Conservation (phyloP, 2,888 invertebrate genomes). For the Acholoe squamosa region DNA sequence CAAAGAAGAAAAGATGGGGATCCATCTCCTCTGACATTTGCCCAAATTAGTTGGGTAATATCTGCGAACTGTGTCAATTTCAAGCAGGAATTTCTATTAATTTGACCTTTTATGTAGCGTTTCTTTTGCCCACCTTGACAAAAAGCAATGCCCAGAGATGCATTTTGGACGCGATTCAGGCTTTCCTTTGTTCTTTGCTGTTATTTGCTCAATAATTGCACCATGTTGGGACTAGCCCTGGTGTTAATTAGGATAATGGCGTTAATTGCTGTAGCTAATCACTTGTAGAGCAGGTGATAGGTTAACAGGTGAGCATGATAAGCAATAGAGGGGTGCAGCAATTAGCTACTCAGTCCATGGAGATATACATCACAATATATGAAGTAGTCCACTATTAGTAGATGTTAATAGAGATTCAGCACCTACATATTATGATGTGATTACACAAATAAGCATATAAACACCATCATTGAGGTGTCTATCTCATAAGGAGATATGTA, state of each 20-base stretch:
- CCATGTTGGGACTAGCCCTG: background rate
- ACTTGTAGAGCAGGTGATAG: background rate
- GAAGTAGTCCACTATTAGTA: too few species aligned
- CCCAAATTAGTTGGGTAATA: constrained; percentile 3
- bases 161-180: constrained; percentile 17
- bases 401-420: too few species aligned
- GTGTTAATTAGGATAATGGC: constrained; percentile 34
- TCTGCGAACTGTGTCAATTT: background rate
- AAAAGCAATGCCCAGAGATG: background rate
- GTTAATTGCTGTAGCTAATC: constrained; percentile 25
- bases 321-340: background rate
- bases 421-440: too few species aligned
- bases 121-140: background rate
- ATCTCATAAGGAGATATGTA: too few species aligned
- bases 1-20: background rate
- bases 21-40: background rate
- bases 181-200: constrained; percentile 9
- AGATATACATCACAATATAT: background rate
- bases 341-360: background rate
- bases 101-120: constrained; percentile 18
- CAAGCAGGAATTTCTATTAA: constrained; percentile 21
- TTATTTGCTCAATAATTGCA: constrained; percentile 6
- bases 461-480: too few species aligned
- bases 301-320: constrained; percentile 1
- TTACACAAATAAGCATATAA: too few species aligned